Base-by-base conservation (phyloP, 2,797 vertebrate species). In the Lithobates sylvaticus region DNA sequence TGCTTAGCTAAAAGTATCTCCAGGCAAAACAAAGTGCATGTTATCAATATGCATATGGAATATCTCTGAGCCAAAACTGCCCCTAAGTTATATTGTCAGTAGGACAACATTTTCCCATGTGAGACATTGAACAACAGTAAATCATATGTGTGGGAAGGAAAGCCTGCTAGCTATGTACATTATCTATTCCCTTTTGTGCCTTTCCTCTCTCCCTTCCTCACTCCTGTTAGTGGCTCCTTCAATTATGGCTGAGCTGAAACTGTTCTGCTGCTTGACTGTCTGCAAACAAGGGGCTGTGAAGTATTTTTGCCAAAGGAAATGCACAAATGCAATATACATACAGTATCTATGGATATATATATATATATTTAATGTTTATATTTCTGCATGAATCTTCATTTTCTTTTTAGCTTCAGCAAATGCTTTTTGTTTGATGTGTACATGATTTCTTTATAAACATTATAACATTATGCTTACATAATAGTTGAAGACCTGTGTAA, bases 21-120 rank as follows among this genome's bases (percentile, higher is more conserved):
- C 91, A 92, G 94, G 94, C 94, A 89, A 91, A 92, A 94, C 92
- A 91, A 94, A 94, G 94, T 91, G 90, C 92, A 92, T 89, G 91
- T 94, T 94, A 94, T 95, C 94, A 95, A 94, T 94, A 95, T 95
- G 95, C 94, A 94, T 95, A 93, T 93, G 93, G 85, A 91, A 91
- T 93, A 90, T 93, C 94, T 95, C 93, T 92, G 91, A 95, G 94
- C 93, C 93, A 95, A 91, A 93, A 91, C 80, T 94, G 94, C 95
- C 95, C 94, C 90, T 86, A 92, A 95, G 94, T 94, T 93, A 93
- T 92, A 23, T 92, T 95, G 94, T 92, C 92, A 94, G 93, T 91
- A 94, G 94, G 93, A 93, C 93, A 93, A 91, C 92, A 90, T 95
- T 94, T 93, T 95, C 94, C 94, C 94, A 92, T 90, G 91, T 92